Percentiles rank a stretch among this genome's conserved stretches.
phyloP scores from a whole-genome alignment of 2,797 vertebrate genomes.

The Brachymystax lenok region DNA sequence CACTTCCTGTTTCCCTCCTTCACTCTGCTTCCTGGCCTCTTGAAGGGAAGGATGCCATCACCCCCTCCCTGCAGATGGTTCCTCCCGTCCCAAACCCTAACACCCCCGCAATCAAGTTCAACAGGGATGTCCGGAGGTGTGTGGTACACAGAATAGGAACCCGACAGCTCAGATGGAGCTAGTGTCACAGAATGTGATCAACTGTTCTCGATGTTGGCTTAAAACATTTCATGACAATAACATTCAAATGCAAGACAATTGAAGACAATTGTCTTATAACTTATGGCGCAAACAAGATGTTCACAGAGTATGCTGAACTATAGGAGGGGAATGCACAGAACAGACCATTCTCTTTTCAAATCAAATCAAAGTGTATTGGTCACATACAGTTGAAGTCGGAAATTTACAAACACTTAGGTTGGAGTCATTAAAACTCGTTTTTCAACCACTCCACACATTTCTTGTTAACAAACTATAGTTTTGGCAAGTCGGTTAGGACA shows the following conservation, averaged over 20 bases:
- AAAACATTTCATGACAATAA: background rate
- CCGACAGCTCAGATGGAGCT: background rate
- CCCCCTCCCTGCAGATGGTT: conserved; percentile 52
- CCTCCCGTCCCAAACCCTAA: conserved; percentile 67
- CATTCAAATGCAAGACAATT: background rate
- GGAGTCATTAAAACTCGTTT: no score
- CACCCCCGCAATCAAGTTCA: conserved; percentile 45
- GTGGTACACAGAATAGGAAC: conserved; percentile 12
- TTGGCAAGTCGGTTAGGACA: no score
- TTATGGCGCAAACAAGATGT: background rate
- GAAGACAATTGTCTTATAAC: background rate
- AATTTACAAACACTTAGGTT: no score
- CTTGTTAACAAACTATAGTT: no score
- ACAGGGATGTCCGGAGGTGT: conserved; percentile 46
- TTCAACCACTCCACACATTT: no score
- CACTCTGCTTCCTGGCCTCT: conserved; percentile 66
- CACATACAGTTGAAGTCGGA: no score
- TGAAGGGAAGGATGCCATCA: conserved; percentile 73
- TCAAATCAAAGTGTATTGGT: no score
- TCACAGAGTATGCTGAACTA: background rate
- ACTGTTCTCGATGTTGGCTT: background rate
- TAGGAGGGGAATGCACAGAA: no score
- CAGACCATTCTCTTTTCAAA: no score
- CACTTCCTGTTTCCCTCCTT: conserved; percentile 60
- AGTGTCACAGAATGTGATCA: background rate